These are phyloP conservation scores for Drosophila fulvimacula DNA, from an alignment of 2,888 invertebrate genomes.

Conservation along the genomic window DNA sequence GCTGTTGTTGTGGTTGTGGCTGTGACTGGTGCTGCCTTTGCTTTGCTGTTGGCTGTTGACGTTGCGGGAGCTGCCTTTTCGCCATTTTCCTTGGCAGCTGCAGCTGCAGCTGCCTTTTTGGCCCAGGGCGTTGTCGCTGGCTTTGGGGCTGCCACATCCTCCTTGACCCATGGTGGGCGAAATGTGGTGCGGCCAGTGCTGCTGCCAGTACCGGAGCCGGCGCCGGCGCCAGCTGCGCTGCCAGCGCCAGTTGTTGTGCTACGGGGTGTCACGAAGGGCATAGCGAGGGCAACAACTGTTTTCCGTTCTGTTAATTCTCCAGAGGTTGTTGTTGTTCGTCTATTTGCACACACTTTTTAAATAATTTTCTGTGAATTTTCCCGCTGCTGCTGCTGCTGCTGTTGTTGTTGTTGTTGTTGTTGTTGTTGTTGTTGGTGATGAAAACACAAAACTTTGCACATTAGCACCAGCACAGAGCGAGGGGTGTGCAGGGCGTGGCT, in stretches of 20 bases:
- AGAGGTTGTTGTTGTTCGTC: constrained; percentile 62
- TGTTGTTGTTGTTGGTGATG: constrained; percentile 55
- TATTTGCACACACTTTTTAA: constrained; percentile 78
- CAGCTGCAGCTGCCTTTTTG: constrained; percentile 55
- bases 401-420: constrained; percentile 39
- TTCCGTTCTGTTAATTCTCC: constrained; percentile 64
- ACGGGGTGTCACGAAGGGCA: constrained; percentile 84
- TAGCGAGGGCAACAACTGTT: constrained; percentile 53
- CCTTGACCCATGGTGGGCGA: constrained; percentile 90
- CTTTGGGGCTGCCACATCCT: constrained; percentile 74
- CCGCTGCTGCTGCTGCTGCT: too few species aligned
- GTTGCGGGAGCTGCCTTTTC: constrained; percentile 40
- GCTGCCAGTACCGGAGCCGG: constrained; percentile 52
- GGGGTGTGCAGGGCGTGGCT: constrained; percentile 5
- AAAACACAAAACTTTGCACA: constrained; percentile 79
- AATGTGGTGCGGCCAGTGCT: constrained; percentile 87
- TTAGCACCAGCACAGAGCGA: constrained; percentile 62
- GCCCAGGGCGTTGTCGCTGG: constrained; percentile 62
- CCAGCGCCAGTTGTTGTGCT: constrained; percentile 60
- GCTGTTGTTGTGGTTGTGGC: constrained; percentile 73
- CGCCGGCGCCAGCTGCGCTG: constrained; percentile 66
- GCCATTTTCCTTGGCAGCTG: constrained; percentile 48
- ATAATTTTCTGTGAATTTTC: constrained; percentile 66
- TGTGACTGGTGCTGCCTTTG: constrained; percentile 42
- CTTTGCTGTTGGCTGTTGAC: constrained; percentile 29